phyloP scores from a whole-genome alignment of 1,140 invertebrate species.

The Sitodiplosis mosellana region DNA sequence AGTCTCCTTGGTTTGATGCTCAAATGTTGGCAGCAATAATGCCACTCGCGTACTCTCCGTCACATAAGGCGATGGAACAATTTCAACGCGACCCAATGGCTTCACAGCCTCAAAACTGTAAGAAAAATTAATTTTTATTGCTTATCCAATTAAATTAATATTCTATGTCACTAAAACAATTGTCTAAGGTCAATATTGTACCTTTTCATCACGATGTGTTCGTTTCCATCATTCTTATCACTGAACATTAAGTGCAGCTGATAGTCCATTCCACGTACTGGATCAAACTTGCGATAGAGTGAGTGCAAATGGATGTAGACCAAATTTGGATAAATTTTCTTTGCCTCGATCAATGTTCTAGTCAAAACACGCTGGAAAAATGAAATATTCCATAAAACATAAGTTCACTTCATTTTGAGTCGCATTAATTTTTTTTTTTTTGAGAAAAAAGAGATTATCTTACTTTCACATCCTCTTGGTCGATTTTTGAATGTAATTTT shows the following conservation, averaged over 20 bases:
- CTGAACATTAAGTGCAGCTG: constrained; percentile 53
- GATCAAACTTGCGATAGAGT: constrained; percentile 71
- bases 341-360: constrained; percentile 33
- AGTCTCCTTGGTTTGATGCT: constrained; percentile 20
- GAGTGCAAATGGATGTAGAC: constrained; percentile 42
- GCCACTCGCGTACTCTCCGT: constrained; percentile 70
- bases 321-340: constrained; percentile 33
- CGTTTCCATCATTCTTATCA: constrained; percentile 1
- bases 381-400: constrained; percentile 5
- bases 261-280: constrained; percentile 75
- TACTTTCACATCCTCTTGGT: constrained; percentile 37
- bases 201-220: not conserved
- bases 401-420: not conserved
- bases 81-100: constrained; percentile 63
- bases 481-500: constrained; percentile 33
- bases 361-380: constrained; percentile 38
- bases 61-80: constrained; percentile 75
- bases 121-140: no score
- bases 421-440: no score
- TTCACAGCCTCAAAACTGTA: constrained; percentile 47
- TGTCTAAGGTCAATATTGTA: no score
- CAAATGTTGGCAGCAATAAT: constrained; percentile 40
- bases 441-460: constrained; percentile 18
- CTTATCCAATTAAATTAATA: no score
- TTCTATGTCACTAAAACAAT: no score